A percentile compares a stretch with the other conserved stretches of the same genome.
These are phyloP conservation scores for Eupithecia subumbrata DNA, from an alignment of 2,888 invertebrate species.

Conservation along the genomic window DNA sequence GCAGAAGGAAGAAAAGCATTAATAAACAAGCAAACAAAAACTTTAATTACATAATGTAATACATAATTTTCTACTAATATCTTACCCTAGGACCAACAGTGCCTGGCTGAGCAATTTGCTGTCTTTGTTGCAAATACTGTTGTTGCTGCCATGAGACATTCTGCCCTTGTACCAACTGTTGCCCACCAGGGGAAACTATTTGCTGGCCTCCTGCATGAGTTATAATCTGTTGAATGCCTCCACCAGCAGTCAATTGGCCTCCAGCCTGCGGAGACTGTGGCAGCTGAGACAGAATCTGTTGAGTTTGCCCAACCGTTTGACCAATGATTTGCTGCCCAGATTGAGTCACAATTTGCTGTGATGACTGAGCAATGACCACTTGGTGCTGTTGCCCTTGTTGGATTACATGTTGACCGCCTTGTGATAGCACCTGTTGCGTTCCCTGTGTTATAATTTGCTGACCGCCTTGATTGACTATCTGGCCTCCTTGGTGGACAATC, in stretches of 20 bases:
- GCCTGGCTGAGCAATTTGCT: conserved; percentile 81
- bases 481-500: conserved; percentile 78
- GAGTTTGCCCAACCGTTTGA: conserved; percentile 70
- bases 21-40: conserved; percentile 35
- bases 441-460: conserved; percentile 77
- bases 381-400: conserved; percentile 80
- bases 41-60: conserved; percentile 25
- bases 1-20: conserved; percentile 35
- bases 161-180: conserved; percentile 76
- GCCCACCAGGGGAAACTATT: conserved; percentile 76
- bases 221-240: conserved; percentile 80
- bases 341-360: conserved; percentile 79
- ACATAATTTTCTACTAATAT: conserved; percentile 24
- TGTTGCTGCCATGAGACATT: conserved; percentile 81
- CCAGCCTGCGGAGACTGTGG: conserved; percentile 75
- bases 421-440: conserved; percentile 75
- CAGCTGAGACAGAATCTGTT: conserved; percentile 75
- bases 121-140: conserved; percentile 78
- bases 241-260: conserved; percentile 62
- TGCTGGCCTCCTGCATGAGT: conserved; percentile 79
- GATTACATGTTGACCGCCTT: conserved; percentile 80
- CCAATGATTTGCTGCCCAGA: conserved; percentile 78
- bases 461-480: conserved; percentile 75
- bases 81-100: conserved; percentile 80
- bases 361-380: conserved; percentile 77